Percentiles rank a stretch among this genome's conserved stretches.
Evolutionary conservation across 2,113 vertebrate species (phyloP).

Genomic region (Coturnix japonica): DNA sequence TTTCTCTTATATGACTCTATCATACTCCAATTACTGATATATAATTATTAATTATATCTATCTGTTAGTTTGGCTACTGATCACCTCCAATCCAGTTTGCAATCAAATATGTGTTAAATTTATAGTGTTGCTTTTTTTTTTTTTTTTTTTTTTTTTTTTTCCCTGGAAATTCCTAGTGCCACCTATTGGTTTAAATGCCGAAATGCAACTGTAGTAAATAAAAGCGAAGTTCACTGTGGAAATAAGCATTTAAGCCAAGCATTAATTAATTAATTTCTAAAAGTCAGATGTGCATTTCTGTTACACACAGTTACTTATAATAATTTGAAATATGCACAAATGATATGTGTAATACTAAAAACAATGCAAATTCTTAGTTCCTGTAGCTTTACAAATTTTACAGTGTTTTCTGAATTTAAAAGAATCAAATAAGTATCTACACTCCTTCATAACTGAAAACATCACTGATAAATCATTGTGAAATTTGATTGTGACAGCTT

Average conservation of each 20-base stretch:
- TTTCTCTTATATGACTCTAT: not conserved
- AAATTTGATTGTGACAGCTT: not conserved
- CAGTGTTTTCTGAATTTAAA: not conserved
- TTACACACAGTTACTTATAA: not conserved
- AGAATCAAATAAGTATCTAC: not conserved
- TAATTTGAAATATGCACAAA: not conserved
- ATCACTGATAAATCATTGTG: not conserved
- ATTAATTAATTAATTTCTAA: not conserved
- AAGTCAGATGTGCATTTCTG: accelerated
- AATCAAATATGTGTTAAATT: not conserved
- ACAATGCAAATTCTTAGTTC: not conserved
- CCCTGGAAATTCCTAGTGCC: constrained; percentile 50
- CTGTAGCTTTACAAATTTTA: not conserved
- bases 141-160: not conserved
- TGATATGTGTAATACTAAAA: not conserved
- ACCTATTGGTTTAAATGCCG: constrained; percentile 23
- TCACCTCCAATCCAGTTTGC: not conserved
- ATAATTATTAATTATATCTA: not conserved
- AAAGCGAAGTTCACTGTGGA: not conserved
- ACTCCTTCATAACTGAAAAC: not conserved
- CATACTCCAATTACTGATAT: not conserved
- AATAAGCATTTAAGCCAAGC: not conserved
- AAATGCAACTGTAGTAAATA: not conserved
- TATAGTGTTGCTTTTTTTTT: not conserved
- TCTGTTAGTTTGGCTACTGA: not conserved